phyloP scores from a whole-genome alignment of 1,140 invertebrate genomes.

The Aphelinus atriplicis region DNA sequence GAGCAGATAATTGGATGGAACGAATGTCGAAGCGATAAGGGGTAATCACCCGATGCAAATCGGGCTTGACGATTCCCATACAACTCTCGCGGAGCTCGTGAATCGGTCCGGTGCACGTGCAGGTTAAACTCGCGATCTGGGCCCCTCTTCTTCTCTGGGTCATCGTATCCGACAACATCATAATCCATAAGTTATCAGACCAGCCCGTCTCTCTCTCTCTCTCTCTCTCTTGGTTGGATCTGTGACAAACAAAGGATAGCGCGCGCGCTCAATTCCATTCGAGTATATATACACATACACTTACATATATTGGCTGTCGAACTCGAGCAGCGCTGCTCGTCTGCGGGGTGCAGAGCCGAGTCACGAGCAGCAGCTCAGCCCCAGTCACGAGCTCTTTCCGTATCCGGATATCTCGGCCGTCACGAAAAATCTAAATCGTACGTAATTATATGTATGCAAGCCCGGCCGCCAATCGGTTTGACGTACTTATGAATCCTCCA shows the following conservation, averaged over 20 bases:
- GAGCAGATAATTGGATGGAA: no score
- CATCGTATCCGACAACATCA: neutral
- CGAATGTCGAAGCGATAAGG: no score
- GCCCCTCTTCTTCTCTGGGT: constrained; percentile 10
- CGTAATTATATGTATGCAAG: constrained; percentile 35
- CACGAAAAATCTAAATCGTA: constrained; percentile 43
- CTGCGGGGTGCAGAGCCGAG: constrained; percentile 18
- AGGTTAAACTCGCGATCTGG: neutral
- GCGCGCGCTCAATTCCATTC: constrained; percentile 8
- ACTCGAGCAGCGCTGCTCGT: constrained; percentile 22
- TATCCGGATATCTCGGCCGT: constrained; percentile 37
- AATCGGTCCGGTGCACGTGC: neutral
- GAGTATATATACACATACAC: no score
- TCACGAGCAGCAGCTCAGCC: constrained; percentile 18
- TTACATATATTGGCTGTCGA: constrained; percentile 29
- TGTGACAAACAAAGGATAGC: constrained; percentile 35
- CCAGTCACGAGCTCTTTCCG: constrained; percentile 37
- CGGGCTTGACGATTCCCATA: neutral
- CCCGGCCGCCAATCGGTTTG: constrained; percentile 24
- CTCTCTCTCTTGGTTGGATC: neutral
- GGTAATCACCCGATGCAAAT: no score
- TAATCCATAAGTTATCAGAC: constrained; percentile 35
- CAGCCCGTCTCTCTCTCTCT: neutral
- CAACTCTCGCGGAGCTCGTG: constrained; percentile 25
- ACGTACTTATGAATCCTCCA: constrained; percentile 33